Base-by-base conservation (phyloP, 1,140 invertebrate genomes). In the Drosophila azteca region DNA sequence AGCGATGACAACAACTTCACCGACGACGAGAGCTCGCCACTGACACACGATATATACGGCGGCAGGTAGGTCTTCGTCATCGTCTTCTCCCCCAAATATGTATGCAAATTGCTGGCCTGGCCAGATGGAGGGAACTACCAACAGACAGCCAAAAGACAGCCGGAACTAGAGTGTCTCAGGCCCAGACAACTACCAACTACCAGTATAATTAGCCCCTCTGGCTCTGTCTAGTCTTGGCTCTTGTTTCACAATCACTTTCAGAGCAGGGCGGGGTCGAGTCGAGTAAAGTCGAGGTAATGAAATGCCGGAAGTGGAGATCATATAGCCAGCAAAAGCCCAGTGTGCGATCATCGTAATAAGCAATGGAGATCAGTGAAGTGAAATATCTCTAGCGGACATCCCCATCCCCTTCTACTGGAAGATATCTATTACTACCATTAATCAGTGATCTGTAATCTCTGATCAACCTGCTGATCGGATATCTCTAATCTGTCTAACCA, bases 21-120 rank as follows among this genome's bases (percentile, higher is more conserved):
- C 8, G 96, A 97, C 87, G 96, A 97, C 85, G 96, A 97, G 92
- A 95, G 95, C 70, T 94, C 95, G 50, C 96, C 96, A 48, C 93
- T 97, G 77, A 95, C 95, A 58, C 94, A 95, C 83, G 96, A 97
- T 88, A 96, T 96, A 75, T 97, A 97, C 87, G 95, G 95, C 67
- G 96, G 96, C 92, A 97, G 96, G 97, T 97, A 94, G 93, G 93
- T 71, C 39, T 50, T 24, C 15, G 15, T 29, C 35, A 17, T 29
- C 29, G 5, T 11, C 15, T 24, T 24, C 45, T 48, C 50, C 43
- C 52, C 43, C 41, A 62, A 69, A 66, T 1, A 43, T 58, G 35
- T 77, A 77, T 85, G 73, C 68, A 80, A 77, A 74, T 81, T 70
- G 65, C 8, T 60, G 43, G 52, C 58, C 11, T 60, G 43, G 52